A percentile compares a stretch with the other conserved stretches of the same genome.
These are phyloP conservation scores for Taurulus bubalis DNA, from an alignment of 2,113 vertebrate genomes.

Conservation along the genomic window DNA sequence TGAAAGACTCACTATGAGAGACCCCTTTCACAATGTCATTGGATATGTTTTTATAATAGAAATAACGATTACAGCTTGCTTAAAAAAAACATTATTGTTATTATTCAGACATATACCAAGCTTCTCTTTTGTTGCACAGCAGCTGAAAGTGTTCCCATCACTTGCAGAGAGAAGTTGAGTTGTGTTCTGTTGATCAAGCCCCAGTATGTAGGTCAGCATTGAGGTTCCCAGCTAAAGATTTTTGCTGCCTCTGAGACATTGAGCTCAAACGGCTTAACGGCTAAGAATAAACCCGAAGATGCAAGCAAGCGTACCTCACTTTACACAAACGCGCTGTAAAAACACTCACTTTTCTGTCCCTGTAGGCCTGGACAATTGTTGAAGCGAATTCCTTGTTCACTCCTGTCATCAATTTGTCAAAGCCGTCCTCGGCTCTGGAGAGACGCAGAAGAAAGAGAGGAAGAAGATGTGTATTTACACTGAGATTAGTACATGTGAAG, in stretches of 20 bases:
- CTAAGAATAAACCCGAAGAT: slow-evolving; percentile 49
- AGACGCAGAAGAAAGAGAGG: slow-evolving; percentile 16
- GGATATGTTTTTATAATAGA: neutral
- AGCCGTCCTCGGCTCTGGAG: slow-evolving; percentile 73
- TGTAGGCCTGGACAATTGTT: slow-evolving; percentile 49
- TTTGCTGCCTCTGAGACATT: slow-evolving; percentile 46
- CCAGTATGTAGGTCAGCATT: slow-evolving; percentile 58
- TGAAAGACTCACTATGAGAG: neutral
- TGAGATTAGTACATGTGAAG: neutral
- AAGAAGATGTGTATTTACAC: slow-evolving; percentile 46
- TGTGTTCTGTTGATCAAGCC: slow-evolving; percentile 30
- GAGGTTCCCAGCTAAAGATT: slow-evolving; percentile 48
- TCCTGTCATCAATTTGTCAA: slow-evolving; percentile 53
- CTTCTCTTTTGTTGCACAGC: neutral
- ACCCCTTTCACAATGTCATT: neutral
- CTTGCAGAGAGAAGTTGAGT: neutral
- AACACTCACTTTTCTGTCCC: slow-evolving; percentile 68
- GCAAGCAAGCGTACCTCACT: slow-evolving; percentile 23
- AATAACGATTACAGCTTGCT: neutral
- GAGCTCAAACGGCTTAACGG: slow-evolving; percentile 16
- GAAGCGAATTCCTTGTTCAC: neutral
- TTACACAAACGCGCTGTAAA: slow-evolving; percentile 23
- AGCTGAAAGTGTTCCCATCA: neutral
- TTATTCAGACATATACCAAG: neutral
- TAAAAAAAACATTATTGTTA: neutral